Evolutionary conservation across 1,140 invertebrate species (phyloP).

Genomic region (Palaemon carinicauda): DNA sequence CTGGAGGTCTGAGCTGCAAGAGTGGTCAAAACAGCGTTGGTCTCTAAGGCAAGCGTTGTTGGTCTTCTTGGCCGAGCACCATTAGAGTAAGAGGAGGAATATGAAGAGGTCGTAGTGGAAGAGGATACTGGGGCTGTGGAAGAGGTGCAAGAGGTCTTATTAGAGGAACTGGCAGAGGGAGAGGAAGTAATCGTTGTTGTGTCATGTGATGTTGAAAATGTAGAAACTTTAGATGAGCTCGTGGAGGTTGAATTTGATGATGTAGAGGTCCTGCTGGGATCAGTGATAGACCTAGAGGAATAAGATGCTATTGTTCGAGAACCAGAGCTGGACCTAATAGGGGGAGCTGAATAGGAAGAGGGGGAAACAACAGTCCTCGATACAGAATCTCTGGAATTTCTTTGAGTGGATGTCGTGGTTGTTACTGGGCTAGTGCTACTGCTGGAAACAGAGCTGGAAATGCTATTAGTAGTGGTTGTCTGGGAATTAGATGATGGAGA

Average conservation of each 20-base stretch:
- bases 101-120: background rate
- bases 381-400: background rate
- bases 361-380: background rate
- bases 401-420: constrained; percentile 5
- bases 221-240: background rate
- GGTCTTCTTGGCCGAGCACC: constrained; percentile 33
- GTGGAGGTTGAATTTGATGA: background rate
- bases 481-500: constrained; percentile 30
- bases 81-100: constrained; percentile 12
- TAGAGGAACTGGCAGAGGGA: background rate
- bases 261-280: background rate
- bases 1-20: background rate
- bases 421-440: constrained; percentile 4
- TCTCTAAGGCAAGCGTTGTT: constrained; percentile 28
- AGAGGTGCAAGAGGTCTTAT: background rate
- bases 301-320: background rate
- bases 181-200: background rate
- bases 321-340: background rate
- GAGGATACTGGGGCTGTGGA: background rate
- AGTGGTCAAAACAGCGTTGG: background rate
- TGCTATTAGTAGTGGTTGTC: background rate
- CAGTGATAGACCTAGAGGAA: background rate
- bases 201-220: background rate
- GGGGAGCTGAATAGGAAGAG: background rate
- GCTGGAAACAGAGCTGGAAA: constrained; percentile 6